Conservation (phyloP, 1,140 invertebrate genomes). For the Aphaenogaster ashmeadi region DNA sequence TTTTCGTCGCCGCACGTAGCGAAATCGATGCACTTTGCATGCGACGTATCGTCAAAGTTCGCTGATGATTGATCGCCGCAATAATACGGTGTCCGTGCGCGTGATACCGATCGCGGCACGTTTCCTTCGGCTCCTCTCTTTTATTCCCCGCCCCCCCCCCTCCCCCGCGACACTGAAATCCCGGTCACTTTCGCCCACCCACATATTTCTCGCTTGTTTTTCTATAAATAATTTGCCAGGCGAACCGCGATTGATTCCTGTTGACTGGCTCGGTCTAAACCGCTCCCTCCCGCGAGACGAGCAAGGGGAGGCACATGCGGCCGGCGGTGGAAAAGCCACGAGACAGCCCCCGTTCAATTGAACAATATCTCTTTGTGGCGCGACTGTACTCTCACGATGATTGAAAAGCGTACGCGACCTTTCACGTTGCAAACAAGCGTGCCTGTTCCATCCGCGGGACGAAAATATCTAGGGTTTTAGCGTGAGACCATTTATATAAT, state of each 20-base stretch:
- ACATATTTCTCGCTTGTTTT: neutral
- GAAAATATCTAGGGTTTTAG: slow-evolving; percentile 41
- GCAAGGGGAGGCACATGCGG: neutral
- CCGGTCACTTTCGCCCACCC: too few relatives aligned
- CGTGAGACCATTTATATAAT: slow-evolving; percentile 39
- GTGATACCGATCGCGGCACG: slow-evolving; percentile 8
- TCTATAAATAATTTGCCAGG: slow-evolving; percentile 38
- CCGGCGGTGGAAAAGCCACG: neutral
- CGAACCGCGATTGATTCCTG: slow-evolving; percentile 15
- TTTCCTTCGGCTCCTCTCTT: neutral
- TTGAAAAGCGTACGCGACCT: slow-evolving; percentile 28
- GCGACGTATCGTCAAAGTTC: slow-evolving; percentile 59
- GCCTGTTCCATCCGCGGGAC: neutral
- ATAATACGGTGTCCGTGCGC: neutral
- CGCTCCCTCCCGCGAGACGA: neutral
- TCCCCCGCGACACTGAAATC: neutral
- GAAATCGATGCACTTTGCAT: slow-evolving; percentile 83
- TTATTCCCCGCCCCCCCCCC: neutral
- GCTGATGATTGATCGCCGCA: slow-evolving; percentile 7
- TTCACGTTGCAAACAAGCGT: slow-evolving; percentile 43
- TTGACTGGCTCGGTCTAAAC: slow-evolving; percentile 2
- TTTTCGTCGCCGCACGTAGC: slow-evolving; percentile 71
- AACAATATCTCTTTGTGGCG: slow-evolving; percentile 23
- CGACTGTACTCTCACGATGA: slow-evolving; percentile 7
- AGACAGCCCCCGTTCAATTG: slow-evolving; percentile 13